Percentiles rank a stretch among this genome's conserved stretches.
Conservation (phyloP, 2,797 vertebrate species). For the Xyrichtys novacula region DNA sequence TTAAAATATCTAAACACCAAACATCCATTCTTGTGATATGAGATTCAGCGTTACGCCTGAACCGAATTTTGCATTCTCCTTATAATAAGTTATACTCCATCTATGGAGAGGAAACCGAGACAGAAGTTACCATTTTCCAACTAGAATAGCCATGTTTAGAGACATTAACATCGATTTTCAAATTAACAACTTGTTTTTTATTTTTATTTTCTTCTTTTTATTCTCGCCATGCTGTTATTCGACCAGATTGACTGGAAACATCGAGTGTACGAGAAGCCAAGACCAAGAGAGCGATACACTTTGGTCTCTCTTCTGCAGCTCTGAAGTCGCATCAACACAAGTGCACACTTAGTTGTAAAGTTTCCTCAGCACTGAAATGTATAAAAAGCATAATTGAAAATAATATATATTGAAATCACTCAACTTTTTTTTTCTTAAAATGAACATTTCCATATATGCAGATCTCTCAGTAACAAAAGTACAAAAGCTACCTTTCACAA, state of each 20-base stretch:
- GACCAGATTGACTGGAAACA: slow-evolving; percentile 80
- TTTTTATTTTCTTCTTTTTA: slow-evolving; percentile 34
- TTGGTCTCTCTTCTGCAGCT: slow-evolving; percentile 97
- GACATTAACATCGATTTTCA: slow-evolving; percentile 82
- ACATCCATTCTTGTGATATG: slow-evolving; percentile 99
- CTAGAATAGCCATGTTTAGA: slow-evolving; percentile 83
- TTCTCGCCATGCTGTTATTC: slow-evolving; percentile 82
- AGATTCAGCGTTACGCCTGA: slow-evolving; percentile 96
- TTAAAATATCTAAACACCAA: slow-evolving; percentile 99
- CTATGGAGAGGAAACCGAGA: slow-evolving; percentile 86
- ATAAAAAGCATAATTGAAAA: slow-evolving; percentile 99
- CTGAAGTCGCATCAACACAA: slow-evolving; percentile 96
- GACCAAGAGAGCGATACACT: slow-evolving; percentile 93
- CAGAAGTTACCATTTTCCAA: slow-evolving; percentile 83
- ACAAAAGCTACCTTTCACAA: slow-evolving; percentile 99
- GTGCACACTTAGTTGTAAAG: slow-evolving; percentile 98
- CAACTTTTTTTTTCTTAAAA: slow-evolving; percentile 93
- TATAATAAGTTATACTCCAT: slow-evolving; percentile 89
- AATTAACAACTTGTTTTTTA: slow-evolving; percentile 73
- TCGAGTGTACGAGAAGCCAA: slow-evolving; percentile 91
- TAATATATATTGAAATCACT: slow-evolving; percentile 99
- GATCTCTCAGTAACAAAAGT: slow-evolving; percentile 99
- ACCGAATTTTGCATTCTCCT: slow-evolving; percentile 97
- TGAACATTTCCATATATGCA: slow-evolving; percentile 99
- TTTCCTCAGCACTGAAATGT: slow-evolving; percentile 99